Evolutionary conservation across 2,113 vertebrate species (phyloP).

Genomic region (Callipepla californica): DNA sequence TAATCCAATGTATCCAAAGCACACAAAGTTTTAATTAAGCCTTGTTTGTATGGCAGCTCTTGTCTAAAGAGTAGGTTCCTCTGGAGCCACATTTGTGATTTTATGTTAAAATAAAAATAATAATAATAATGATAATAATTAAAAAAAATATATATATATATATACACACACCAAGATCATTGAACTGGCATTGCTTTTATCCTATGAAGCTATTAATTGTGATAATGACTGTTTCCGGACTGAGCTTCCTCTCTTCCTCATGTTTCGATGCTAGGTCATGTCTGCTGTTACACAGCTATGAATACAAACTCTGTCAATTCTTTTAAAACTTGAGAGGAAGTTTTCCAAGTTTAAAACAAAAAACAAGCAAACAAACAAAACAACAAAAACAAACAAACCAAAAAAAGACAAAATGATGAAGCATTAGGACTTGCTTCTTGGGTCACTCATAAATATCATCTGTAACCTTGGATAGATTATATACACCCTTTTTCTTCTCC

Average conservation of each 20-base stretch:
- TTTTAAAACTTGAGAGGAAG: slow-evolving; percentile 1
- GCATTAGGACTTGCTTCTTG: background rate
- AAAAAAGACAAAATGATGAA: background rate
- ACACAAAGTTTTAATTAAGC: background rate
- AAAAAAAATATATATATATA: background rate
- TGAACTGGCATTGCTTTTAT: background rate
- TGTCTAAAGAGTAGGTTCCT: background rate
- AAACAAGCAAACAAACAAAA: background rate
- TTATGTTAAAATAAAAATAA: background rate
- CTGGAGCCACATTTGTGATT: background rate
- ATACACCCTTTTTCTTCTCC: background rate
- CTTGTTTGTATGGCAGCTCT: background rate
- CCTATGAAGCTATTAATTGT: background rate
- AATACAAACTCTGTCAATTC: background rate
- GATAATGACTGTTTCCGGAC: background rate
- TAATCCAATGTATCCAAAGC: background rate
- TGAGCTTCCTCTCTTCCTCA: background rate
- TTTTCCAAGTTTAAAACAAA: background rate
- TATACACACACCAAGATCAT: background rate
- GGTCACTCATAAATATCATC: background rate
- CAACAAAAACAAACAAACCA: too few relatives aligned
- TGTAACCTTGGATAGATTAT: background rate
- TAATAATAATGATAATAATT: too few relatives aligned
- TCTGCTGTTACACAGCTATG: background rate
- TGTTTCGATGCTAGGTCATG: background rate